Base-by-base conservation (phyloP, 2,797 vertebrate species). In the Jordanella pulchra region DNA sequence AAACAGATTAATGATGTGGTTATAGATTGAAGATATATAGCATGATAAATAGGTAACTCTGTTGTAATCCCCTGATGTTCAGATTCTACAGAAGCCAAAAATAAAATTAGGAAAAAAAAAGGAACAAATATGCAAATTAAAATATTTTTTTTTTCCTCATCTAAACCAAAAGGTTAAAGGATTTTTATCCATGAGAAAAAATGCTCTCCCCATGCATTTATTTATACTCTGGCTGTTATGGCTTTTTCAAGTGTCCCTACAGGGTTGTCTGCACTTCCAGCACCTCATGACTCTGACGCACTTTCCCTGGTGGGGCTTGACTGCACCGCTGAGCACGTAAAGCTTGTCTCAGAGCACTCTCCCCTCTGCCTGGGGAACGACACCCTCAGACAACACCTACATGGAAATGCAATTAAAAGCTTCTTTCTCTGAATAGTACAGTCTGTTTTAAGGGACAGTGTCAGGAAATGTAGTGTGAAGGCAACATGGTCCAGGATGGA, bases 361-460 rank as follows among this genome's bases (percentile, higher is more conserved):
- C 73, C 82, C 79, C 42, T 65, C 87, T 88, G 90, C 86, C 84
- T 87, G 76, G 91, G 91, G 93, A 91, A 86, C 48, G 86, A 88
- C 88, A 88, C 88, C 89, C 91, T 92, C 85, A 76, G 80, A 90
- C 92, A 92, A 91, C 89, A 88, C 89, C 86, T 93, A 94, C 92
- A 94, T 90, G 91, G 66, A 93, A 94, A 94, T 85, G 93, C 93
- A 94, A 95, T 94, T 94, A 94, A 94, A 93, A 93, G 87, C 82
- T 66, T 80, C 89, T 81, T 82, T 86, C 89, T 89, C 83, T 85
- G 91, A 93, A 91, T 84, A 88, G 88, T 76, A 71, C 82, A 79
- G 85, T 25, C 77, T 51, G 82, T 87, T 93, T 91, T 80, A 84
- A 66, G 85, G 81, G 87, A 88, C 86, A 71, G 84, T 66, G 58